These are phyloP conservation scores for Ornithorhynchus anatinus DNA, from an alignment of 2,113 vertebrate genomes.

Conservation along the genomic window DNA sequence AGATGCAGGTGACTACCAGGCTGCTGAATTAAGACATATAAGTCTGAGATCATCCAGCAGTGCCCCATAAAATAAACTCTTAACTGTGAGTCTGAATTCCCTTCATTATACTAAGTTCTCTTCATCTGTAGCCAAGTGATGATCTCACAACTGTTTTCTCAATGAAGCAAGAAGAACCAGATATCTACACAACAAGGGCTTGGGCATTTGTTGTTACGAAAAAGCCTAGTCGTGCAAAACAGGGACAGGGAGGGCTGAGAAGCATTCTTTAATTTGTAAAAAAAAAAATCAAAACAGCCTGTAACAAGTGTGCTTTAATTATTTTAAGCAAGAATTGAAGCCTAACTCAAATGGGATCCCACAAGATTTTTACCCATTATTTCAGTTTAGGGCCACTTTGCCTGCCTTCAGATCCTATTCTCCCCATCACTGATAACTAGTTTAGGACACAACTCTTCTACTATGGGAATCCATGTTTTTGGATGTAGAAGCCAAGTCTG, in stretches of 20 bases:
- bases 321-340: slow-evolving; percentile 20
- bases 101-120: slow-evolving; percentile 29
- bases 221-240: slow-evolving; percentile 22
- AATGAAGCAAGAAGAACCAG: slow-evolving; percentile 37
- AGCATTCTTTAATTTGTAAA: background rate
- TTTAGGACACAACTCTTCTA: background rate
- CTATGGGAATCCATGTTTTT: background rate
- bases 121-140: slow-evolving; percentile 43
- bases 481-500: too few relatives aligned
- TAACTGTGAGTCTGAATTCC: slow-evolving; percentile 40
- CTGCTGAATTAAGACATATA: slow-evolving; percentile 16
- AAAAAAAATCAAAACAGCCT: slow-evolving; percentile 8
- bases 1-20: slow-evolving; percentile 1
- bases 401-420: slow-evolving; percentile 6
- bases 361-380: background rate
- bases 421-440: background rate
- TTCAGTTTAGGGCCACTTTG: slow-evolving; percentile 36
- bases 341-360: slow-evolving; percentile 3
- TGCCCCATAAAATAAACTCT: slow-evolving; percentile 4
- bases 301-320: slow-evolving; percentile 20
- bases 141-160: slow-evolving; percentile 17
- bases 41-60: slow-evolving; percentile 10
- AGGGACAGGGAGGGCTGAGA: slow-evolving; percentile 22
- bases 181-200: slow-evolving; percentile 42
- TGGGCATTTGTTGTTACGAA: slow-evolving; percentile 20